Base-by-base conservation (phyloP, 2,797 vertebrate species). In the Dallia pectoralis region DNA sequence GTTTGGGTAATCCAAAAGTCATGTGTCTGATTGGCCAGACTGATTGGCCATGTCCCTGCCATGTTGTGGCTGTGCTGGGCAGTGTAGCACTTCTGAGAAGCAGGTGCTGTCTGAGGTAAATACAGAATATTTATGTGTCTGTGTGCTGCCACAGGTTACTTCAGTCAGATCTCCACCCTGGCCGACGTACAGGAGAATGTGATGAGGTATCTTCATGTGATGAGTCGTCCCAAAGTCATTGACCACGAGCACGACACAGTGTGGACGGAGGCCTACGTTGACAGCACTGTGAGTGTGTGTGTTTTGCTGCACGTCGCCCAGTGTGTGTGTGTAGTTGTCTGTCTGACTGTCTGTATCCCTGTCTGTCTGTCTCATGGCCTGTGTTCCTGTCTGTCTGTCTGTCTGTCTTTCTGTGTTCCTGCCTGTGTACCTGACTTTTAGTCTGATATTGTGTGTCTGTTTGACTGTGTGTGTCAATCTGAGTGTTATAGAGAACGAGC, bases 181-280 rank as follows among this genome's bases (percentile, higher is more conserved):
- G 97, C 97, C 30, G 97, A 99, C 0, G 97, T 99, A 77, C 97
- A 98, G 83, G 97, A 99, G 87, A 99, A 99, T 0, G 97, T 99
- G 71, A 99, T 99, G 96, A 93, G 97, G 72, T 99, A 99, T 71
- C 96, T 99, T 32, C 97, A 99, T 0, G 97, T 99, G 49, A 96
- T 99, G 87, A 99, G 97, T 81, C 91, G 97, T 40, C 97, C 97
- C 3, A 99, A 99, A 84, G 97, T 99, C 5, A 99, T 99, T 8
- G 97, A 99, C 85, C 97, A 99, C 51, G 96, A 99, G 70, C 97
- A 99, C 0, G 97, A 99, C 12, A 96, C 96, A 0, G 94, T 99
- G 62, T 99, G 97, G 97, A 99, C 97, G 0, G 97, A 99, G 84
- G 97, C 97, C 0, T 99, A 99, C 70, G 93, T 98, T 67, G 97